phyloP scores from a whole-genome alignment of 2,797 vertebrate species.

The Ammospiza maritima region DNA sequence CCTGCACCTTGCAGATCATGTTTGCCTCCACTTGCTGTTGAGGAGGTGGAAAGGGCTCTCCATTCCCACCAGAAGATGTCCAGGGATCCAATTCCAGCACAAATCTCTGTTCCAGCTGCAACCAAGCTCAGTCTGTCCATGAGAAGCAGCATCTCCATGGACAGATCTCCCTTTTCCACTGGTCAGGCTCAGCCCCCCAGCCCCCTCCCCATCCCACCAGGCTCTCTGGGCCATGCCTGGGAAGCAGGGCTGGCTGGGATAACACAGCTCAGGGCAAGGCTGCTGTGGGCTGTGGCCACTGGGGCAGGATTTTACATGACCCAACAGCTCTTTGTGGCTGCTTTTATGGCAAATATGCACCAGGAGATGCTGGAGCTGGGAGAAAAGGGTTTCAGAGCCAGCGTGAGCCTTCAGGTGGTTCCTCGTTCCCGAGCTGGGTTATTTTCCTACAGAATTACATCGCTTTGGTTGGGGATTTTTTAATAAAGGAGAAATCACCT shows the following conservation, averaged over 20 bases:
- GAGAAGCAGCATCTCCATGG: background rate
- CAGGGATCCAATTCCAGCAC: fast-evolving
- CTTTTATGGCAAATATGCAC: background rate
- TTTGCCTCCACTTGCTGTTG: background rate
- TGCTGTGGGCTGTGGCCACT: background rate
- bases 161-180: fast-evolving
- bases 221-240: fast-evolving
- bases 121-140: fast-evolving
- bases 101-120: background rate
- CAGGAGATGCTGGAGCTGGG: background rate
- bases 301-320: constrained; percentile 14
- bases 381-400: background rate
- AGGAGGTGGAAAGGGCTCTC: background rate
- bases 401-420: background rate
- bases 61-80: background rate
- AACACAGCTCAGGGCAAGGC: background rate
- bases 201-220: background rate
- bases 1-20: background rate
- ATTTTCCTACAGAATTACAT: background rate
- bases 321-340: background rate
- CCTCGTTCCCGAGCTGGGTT: background rate
- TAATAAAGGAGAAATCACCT: constrained; percentile 16
- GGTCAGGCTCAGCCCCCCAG: background rate
- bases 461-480: background rate
- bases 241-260: background rate